Evolutionary conservation across 2,888 invertebrate genomes (phyloP), one percentile per base, ranked within the genome.

Genomic region (Machimus rusticus): DNA sequence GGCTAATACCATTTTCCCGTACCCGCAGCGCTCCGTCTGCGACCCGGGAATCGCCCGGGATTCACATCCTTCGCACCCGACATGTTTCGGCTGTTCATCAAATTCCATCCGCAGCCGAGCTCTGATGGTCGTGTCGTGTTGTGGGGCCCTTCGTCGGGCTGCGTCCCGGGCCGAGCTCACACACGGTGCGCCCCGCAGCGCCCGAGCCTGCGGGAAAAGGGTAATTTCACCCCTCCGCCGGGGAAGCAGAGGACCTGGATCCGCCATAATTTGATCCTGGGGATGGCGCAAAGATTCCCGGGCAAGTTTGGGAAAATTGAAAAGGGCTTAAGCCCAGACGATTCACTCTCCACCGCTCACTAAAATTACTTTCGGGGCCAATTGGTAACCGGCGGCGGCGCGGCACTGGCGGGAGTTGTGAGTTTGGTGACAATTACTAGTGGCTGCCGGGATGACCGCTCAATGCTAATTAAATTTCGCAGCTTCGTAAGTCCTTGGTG

Each of bases 1-100:
- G 23, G 82, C 82, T 82, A 82, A 82, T 57, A 66, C 82, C 82
- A 82, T 82, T 82, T 82, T 57, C 82, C 57, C 37, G 19, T 37
- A 9, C 57, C 34, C 57, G 8, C 37, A 6, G 51, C 19, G 23
- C 5, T 19, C 51, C 19, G 51, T 51, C n/a, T 51, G n/a, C 5
- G 19, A 8, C n/a, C 19, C 51, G 51, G 51, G 19, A 16, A 6
- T 51, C 51, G 51, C 51, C 74, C 74, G 28, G 74, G 74, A 74
- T 31, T 28, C 51, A 74, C 34, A 34, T 31, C 74, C 31, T 31
- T 34, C 14, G 34, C 74, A 31, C 14, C 34, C 28, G 74, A 31
- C 74, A 74, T 31, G 74, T 74, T 34, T 74, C 34, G 74, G 74
- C 34, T 74, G 74, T 74, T 74, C 74, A 74, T 74, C 74, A 74